phyloP scores from a whole-genome alignment of 2,113 vertebrate species.

The Ceyx cyanopectus region DNA sequence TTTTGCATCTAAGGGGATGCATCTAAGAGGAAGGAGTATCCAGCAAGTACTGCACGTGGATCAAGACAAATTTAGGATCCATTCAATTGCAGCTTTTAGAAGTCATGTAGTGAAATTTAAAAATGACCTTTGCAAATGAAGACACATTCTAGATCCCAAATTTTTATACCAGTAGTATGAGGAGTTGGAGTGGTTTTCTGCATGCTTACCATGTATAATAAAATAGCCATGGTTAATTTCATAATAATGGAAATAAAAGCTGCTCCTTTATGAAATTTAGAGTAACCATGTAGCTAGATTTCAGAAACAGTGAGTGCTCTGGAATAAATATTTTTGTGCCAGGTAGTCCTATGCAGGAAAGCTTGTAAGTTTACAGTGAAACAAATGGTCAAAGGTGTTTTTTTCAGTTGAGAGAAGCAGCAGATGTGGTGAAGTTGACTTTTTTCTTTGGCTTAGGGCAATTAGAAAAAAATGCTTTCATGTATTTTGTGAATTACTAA shows the following conservation, averaged over 20 bases:
- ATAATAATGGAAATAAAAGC: background rate
- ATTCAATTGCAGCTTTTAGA: background rate
- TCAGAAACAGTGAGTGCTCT: background rate
- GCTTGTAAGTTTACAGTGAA: background rate
- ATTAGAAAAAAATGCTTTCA: background rate
- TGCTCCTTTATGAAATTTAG: background rate
- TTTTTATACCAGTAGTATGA: background rate
- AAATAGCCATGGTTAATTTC: background rate
- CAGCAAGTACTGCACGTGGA: background rate
- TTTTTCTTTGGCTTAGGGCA: background rate
- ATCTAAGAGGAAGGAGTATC: background rate
- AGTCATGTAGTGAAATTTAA: background rate
- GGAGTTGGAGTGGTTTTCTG: background rate
- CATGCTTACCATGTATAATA: background rate
- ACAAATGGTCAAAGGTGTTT: background rate
- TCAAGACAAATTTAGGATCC: background rate
- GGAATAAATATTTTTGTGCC: background rate
- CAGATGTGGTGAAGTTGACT: background rate
- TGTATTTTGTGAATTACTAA: background rate
- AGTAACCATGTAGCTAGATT: background rate
- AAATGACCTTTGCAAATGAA: background rate
- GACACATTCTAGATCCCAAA: background rate
- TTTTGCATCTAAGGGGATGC: background rate
- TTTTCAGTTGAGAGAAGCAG: background rate
- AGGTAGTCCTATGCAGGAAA: background rate